These are phyloP conservation scores for Falco concolor DNA, from an alignment of 2,797 vertebrate species.

Conservation along the genomic window DNA sequence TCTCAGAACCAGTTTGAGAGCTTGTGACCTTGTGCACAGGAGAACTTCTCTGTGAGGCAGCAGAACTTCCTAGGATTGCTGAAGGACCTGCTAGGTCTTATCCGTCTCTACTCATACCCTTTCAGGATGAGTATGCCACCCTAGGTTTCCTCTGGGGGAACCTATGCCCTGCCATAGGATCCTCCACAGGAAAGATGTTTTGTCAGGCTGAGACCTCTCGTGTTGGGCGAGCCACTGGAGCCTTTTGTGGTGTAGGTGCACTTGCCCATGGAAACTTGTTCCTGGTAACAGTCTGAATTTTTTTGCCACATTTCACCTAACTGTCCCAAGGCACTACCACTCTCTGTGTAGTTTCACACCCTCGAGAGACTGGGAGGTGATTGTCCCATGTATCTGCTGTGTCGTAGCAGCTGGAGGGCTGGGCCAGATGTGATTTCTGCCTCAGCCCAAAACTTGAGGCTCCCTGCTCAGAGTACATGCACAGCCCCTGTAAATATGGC, in stretches of 20 bases:
- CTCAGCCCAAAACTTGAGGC: not conserved
- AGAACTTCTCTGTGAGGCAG: not conserved
- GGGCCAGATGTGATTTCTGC: not conserved
- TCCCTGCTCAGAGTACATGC: not conserved
- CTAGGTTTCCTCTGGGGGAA: not conserved
- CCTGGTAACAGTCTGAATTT: not conserved
- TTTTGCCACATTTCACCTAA: not conserved
- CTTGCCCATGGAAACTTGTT: not conserved
- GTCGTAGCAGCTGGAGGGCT: not conserved
- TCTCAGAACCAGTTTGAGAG: not conserved
- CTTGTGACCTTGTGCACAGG: not conserved
- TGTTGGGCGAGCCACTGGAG: not conserved
- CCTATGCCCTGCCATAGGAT: not conserved
- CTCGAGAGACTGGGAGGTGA: not conserved
- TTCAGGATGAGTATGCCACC: not conserved
- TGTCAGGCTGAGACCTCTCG: not conserved
- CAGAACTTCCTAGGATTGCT: not conserved
- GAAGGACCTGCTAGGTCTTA: not conserved
- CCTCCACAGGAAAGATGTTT: not conserved
- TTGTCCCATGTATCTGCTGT: accelerated
- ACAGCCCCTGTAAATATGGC: not conserved
- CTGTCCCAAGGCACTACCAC: not conserved
- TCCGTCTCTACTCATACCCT: not conserved
- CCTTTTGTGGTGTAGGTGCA: not conserved
- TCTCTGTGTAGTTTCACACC: not conserved